Evolutionary conservation across 2,797 vertebrate genomes (phyloP).

Genomic region (Astyanax mexicanus): DNA sequence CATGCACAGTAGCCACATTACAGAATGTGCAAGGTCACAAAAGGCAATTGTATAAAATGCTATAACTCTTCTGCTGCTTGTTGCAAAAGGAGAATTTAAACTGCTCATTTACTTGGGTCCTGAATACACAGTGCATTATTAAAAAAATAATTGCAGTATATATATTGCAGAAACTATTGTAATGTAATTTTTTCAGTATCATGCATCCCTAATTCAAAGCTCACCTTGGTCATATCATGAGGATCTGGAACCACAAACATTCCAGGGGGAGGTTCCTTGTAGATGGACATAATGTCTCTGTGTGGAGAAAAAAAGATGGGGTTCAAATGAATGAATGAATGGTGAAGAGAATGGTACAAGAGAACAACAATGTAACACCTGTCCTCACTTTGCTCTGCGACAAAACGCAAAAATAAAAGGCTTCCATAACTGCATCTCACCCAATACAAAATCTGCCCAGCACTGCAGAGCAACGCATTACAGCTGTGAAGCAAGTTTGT

Average conservation of each 20-base stretch:
- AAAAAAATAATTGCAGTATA: no score
- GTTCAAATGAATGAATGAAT: neutral
- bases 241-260: slow-evolving; percentile 99
- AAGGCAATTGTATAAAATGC: no score
- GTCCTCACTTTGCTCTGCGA: neutral
- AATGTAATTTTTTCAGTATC: neutral
- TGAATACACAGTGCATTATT: no score
- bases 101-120: no score
- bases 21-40: no score
- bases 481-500: neutral
- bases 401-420: neutral
- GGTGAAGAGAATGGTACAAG: slow-evolving; percentile 33
- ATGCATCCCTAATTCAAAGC: slow-evolving; percentile 14
- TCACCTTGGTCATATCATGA: slow-evolving; percentile 99
- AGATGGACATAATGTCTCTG: slow-evolving; percentile 99
- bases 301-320: slow-evolving; percentile 25
- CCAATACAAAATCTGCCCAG: neutral
- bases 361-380: neutral
- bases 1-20: no score
- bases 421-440: neutral
- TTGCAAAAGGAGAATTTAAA: no score
- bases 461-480: neutral
- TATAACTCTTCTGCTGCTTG: no score
- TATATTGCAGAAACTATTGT: no score
- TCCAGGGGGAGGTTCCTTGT: slow-evolving; percentile 97